Evolutionary conservation across 64 coral and sea anemone species (phyloP).

Genomic region (Montipora capricornis): DNA sequence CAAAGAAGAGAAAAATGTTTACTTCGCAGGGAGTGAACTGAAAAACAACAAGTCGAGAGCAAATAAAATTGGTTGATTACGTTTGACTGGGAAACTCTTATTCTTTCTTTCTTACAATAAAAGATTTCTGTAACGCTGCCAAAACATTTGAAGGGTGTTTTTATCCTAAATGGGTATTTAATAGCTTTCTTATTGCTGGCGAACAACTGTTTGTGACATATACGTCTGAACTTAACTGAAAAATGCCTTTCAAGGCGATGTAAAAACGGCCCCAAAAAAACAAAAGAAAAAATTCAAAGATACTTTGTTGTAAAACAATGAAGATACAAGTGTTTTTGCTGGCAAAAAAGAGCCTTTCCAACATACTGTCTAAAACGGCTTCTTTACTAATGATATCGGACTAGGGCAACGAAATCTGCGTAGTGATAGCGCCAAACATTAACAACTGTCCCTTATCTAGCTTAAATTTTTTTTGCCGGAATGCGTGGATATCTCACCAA

Average conservation of each 20-base stretch:
- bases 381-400: neutral
- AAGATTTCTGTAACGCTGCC: conserved; percentile 1
- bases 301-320: conserved; percentile 12
- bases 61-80: neutral
- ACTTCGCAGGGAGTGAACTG: too few relatives aligned
- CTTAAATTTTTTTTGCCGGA: too few relatives aligned
- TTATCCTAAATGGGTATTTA: neutral
- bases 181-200: neutral
- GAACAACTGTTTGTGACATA: neutral
- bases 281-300: conserved; percentile 22
- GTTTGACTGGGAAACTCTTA: neutral
- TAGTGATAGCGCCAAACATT: too few relatives aligned
- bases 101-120: neutral
- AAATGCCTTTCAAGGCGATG: neutral
- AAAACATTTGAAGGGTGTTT: conserved; percentile 35
- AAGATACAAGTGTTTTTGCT: neutral
- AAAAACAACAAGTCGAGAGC: neutral
- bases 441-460: too few relatives aligned
- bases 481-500: neutral
- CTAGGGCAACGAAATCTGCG: too few relatives aligned
- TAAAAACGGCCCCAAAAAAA: neutral
- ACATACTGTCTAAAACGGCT: neutral
- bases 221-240: neutral
- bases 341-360: too few relatives aligned
- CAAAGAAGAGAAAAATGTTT: conserved; percentile 5